phyloP scores from a whole-genome alignment of 2,797 vertebrate genomes.

The Darevskia nairensis region DNA sequence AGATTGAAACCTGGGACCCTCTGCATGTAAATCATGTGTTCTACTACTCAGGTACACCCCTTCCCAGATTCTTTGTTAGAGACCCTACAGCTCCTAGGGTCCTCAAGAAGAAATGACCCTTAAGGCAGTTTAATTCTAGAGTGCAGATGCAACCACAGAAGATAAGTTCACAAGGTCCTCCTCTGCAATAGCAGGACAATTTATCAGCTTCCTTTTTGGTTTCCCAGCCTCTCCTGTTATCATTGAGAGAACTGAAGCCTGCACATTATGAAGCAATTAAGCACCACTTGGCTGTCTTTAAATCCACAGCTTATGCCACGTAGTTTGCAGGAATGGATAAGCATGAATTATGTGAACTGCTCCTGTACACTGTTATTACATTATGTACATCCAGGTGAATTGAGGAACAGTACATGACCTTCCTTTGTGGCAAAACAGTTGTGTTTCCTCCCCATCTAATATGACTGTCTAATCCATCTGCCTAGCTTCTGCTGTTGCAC shows the following conservation, averaged over 20 bases:
- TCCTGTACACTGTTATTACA: conserved; percentile 11
- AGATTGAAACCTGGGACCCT: too few species aligned
- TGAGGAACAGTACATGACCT: conserved; percentile 40
- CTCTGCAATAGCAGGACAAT: conserved; percentile 37
- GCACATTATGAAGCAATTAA: conserved; percentile 48
- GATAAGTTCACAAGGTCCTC: conserved; percentile 22
- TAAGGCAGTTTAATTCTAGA: not conserved
- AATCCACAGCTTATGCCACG: conserved; percentile 33
- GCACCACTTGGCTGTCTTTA: conserved; percentile 37
- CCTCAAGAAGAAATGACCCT: not conserved
- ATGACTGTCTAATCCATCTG: conserved; percentile 45
- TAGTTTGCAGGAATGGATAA: conserved; percentile 50
- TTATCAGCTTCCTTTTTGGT: conserved; percentile 43
- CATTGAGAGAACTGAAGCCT: conserved; percentile 43
- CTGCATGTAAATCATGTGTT: not conserved
- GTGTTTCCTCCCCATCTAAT: conserved; percentile 25
- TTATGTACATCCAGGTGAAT: conserved; percentile 31
- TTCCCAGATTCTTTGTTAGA: not conserved
- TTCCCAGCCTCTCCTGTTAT: conserved; percentile 29
- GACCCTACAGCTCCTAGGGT: not conserved
- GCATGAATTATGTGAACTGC: not conserved
- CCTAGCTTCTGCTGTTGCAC: conserved; percentile 30
- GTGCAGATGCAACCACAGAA: not conserved
- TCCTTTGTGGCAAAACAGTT: conserved; percentile 36
- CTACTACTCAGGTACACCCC: not conserved